Conservation (phyloP, 2,113 vertebrate species). For the Hyla sarda region DNA sequence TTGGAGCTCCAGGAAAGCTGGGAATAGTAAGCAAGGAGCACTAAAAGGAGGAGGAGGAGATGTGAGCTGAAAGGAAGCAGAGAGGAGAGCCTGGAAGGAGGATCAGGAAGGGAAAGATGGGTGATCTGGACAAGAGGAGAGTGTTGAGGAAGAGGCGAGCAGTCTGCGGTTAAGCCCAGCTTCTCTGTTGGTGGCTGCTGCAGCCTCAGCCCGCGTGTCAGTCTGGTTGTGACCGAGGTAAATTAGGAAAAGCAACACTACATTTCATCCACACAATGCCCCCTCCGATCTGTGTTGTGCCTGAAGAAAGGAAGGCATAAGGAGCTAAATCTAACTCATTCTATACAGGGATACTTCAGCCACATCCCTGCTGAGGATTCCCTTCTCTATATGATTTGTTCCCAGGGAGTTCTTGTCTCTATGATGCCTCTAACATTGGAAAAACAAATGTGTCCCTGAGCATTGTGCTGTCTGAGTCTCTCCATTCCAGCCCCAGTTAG, state of each 20-base stretch:
- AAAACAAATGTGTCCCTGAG: conserved; percentile 33
- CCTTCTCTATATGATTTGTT: conserved; percentile 20
- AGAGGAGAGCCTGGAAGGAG: conserved; percentile 47
- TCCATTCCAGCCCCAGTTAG: background rate
- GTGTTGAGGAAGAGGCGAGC: conserved; percentile 27
- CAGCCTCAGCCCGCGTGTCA: conserved; percentile 28
- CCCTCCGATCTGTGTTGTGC: conserved; percentile 1
- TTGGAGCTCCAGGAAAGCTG: conserved; percentile 73
- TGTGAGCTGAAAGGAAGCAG: conserved; percentile 54
- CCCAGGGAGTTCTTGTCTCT: conserved; percentile 33
- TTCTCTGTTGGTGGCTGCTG: conserved; percentile 15
- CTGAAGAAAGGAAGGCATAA: background rate
- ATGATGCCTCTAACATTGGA: conserved; percentile 27
- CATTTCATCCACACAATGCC: conserved; percentile 3
- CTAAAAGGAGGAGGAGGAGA: conserved; percentile 67
- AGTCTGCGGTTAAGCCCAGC: conserved; percentile 38
- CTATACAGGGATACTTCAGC: background rate
- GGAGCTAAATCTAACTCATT: background rate
- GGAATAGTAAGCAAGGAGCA: conserved; percentile 64
- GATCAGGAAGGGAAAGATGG: conserved; percentile 37
- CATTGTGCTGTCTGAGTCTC: background rate
- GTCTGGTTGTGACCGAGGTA: conserved; percentile 30
- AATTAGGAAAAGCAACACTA: conserved; percentile 41
- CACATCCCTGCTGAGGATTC: conserved; percentile 6
- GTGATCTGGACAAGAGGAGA: conserved; percentile 24